Conservation (phyloP, 2,888 invertebrate species). For the Noctua janthe region DNA sequence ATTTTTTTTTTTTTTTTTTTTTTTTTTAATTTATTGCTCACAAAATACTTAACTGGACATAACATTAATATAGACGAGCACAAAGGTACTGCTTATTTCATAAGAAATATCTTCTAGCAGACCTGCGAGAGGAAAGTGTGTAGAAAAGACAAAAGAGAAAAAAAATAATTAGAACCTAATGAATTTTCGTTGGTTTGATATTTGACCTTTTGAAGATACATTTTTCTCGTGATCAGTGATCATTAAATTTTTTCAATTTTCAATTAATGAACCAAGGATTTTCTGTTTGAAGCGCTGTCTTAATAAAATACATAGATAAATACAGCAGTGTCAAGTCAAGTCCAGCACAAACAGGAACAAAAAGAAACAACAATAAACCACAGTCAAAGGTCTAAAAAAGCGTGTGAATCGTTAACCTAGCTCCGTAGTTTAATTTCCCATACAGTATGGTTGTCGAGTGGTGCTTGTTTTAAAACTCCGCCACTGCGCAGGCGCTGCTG, state of each 20-base stretch:
- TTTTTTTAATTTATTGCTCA: background rate
- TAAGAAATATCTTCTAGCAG: too few species aligned
- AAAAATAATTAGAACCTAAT: background rate
- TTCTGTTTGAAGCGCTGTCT: background rate
- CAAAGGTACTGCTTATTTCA: background rate
- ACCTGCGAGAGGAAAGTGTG: too few species aligned
- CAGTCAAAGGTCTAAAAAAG: conserved; percentile 36
- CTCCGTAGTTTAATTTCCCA: conserved; percentile 69
- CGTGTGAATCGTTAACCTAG: conserved; percentile 62
- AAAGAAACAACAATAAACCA: conserved; percentile 28
- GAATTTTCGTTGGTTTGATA: background rate
- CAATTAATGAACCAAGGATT: background rate
- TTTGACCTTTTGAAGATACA: background rate
- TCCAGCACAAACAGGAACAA: background rate
- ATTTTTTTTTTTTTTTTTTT: too few species aligned
- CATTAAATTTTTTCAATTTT: background rate
- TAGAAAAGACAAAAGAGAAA: too few species aligned
- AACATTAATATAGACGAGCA: background rate
- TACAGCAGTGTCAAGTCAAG: background rate
- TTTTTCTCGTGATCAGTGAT: background rate
- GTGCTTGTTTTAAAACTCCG: conserved; percentile 56
- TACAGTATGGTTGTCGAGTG: conserved; percentile 64
- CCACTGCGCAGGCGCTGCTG: conserved; percentile 68
- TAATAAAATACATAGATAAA: background rate
- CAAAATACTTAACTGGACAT: background rate